phyloP scores from a whole-genome alignment of 2,888 invertebrate species.

The Leistus spinibarbis region DNA sequence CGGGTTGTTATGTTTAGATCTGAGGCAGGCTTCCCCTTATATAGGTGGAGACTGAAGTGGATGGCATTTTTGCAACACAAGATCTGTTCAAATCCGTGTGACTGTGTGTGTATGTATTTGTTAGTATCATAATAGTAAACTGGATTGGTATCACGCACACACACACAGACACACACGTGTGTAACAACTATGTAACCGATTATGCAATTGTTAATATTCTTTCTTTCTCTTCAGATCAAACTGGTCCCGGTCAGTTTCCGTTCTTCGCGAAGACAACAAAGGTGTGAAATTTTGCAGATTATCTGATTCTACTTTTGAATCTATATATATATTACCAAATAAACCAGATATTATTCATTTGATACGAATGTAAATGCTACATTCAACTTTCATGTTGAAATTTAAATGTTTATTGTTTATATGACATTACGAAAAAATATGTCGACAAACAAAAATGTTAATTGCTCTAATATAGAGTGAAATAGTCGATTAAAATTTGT shows the following conservation, averaged over 20 bases:
- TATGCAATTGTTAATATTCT: constrained; percentile 19
- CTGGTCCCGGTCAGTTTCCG: background rate
- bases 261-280: background rate
- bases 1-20: constrained; percentile 6
- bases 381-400: background rate
- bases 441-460: too few relatives aligned
- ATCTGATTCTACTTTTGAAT: background rate
- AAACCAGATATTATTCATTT: background rate
- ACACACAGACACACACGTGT: constrained; percentile 6
- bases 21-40: constrained; percentile 18
- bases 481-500: too few relatives aligned
- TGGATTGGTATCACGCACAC: constrained; percentile 22
- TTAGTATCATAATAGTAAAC: constrained; percentile 23
- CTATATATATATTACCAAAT: background rate
- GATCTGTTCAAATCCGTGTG: background rate
- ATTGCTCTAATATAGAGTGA: too few relatives aligned
- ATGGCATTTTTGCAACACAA: constrained; percentile 16
- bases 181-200: constrained; percentile 2
- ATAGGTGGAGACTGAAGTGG: constrained; percentile 13
- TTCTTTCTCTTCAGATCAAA: constrained; percentile 2
- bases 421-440: background rate
- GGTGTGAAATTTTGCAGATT: background rate
- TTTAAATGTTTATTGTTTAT: background rate
- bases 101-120: background rate
- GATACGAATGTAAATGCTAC: background rate